These are phyloP conservation scores for Neopelma chrysocephalum DNA, from an alignment of 2,797 vertebrate species.

Conservation along the genomic window DNA sequence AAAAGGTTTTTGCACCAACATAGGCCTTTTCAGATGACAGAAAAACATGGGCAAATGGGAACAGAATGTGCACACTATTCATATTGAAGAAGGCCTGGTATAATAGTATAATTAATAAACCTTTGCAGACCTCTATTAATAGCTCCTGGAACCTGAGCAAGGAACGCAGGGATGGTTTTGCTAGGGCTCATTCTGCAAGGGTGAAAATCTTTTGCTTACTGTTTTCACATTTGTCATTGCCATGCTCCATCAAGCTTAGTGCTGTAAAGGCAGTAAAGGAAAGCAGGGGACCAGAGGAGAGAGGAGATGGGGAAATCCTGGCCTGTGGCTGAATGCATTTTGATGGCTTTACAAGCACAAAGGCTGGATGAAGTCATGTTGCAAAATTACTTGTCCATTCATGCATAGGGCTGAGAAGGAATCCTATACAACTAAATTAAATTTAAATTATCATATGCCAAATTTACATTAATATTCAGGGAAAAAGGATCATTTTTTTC, in stretches of 20 bases:
- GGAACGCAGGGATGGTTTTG: not conserved
- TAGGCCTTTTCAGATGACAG: slow-evolving; percentile 7
- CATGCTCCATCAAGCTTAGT: slow-evolving; percentile 42
- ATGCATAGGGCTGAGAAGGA: slow-evolving; percentile 34
- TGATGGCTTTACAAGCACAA: slow-evolving; percentile 32
- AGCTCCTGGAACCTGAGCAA: slow-evolving; percentile 38
- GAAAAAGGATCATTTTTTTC: slow-evolving; percentile 42
- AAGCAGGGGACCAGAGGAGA: not conserved
- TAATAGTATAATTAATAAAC: slow-evolving; percentile 47
- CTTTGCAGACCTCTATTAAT: slow-evolving; percentile 36
- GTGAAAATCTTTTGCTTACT: slow-evolving; percentile 42
- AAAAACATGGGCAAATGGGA: not conserved
- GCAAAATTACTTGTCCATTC: slow-evolving; percentile 55
- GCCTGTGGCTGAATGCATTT: not conserved
- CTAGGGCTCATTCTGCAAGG: slow-evolving; percentile 13
- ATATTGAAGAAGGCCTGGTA: not conserved
- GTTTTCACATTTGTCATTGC: slow-evolving; percentile 45
- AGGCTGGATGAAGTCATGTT: slow-evolving; percentile 31
- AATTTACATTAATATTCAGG: slow-evolving; percentile 60
- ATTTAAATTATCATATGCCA: slow-evolving; percentile 48
- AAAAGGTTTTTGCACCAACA: not conserved
- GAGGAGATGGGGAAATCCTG: slow-evolving; percentile 7
- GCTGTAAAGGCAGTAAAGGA: slow-evolving; percentile 42
- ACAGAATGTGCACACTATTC: not conserved
- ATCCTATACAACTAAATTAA: slow-evolving; percentile 45